Evolutionary conservation across 2,113 vertebrate species (phyloP).

Genomic region (Cheilinus undulatus): DNA sequence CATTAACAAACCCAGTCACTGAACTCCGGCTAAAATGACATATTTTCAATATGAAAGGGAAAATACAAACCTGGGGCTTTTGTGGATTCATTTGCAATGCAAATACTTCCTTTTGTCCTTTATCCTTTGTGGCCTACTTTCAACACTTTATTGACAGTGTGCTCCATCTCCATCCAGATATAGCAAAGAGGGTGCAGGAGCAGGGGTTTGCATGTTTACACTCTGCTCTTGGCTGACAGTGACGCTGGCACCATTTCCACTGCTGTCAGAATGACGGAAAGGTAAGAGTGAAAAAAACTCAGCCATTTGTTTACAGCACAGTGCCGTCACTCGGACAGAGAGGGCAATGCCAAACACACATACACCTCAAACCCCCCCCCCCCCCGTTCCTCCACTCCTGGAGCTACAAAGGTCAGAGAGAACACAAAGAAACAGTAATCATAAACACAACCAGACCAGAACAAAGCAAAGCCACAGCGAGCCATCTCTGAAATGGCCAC

Average conservation of each 20-base stretch:
- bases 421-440: conserved; percentile 64
- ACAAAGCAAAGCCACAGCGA: conserved; percentile 46
- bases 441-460: conserved; percentile 65
- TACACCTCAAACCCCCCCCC: neutral
- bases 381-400: neutral
- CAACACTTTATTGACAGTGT: conserved; percentile 45
- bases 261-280: conserved; percentile 56
- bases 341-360: conserved; percentile 33
- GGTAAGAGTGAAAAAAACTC: conserved; percentile 48
- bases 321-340: conserved; percentile 17
- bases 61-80: conserved; percentile 19
- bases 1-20: neutral
- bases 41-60: conserved; percentile 36
- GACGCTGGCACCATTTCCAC: conserved; percentile 41
- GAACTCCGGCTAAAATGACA: conserved; percentile 12
- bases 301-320: conserved; percentile 52
- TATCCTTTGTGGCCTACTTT: conserved; percentile 42
- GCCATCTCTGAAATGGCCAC: conserved; percentile 56
- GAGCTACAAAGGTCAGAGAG: conserved; percentile 42
- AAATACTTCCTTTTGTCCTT: conserved; percentile 59
- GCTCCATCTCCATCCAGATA: neutral
- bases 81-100: conserved; percentile 61
- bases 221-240: conserved; percentile 47
- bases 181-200: neutral
- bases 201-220: conserved; percentile 46